phyloP scores from a whole-genome alignment of 2,113 vertebrate genomes.

The Ovibos moschatus region DNA sequence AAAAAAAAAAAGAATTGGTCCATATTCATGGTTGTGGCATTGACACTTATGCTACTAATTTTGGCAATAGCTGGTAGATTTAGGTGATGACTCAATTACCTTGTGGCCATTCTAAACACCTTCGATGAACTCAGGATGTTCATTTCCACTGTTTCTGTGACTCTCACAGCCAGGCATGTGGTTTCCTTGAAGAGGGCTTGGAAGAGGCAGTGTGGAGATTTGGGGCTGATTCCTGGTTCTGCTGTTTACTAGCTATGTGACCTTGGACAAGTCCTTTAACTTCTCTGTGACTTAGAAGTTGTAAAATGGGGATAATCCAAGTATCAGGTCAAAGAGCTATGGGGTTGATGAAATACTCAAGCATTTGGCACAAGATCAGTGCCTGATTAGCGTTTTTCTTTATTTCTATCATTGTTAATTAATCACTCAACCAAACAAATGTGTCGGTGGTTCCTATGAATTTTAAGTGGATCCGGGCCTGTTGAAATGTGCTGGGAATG shows the following conservation, averaged over 20 bases:
- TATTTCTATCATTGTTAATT: background rate
- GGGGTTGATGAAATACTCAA: background rate
- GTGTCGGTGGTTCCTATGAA: background rate
- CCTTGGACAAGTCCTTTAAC: background rate
- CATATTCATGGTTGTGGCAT: background rate
- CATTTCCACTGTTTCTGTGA: background rate
- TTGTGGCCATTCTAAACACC: background rate
- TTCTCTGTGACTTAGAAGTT: background rate
- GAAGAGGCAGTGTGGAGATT: background rate
- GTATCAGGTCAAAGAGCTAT: background rate
- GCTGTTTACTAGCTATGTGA: background rate
- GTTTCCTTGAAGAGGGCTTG: background rate
- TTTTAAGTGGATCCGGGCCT: background rate
- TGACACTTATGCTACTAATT: background rate
- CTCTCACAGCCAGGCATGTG: background rate
- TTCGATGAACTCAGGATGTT: background rate
- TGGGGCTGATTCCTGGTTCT: background rate
- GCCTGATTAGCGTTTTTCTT: background rate
- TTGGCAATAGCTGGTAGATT: background rate
- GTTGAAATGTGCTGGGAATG: background rate
- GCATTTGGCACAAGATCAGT: background rate
- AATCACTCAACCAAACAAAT: background rate
- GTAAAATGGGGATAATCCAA: background rate
- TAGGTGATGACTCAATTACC: too few species aligned
- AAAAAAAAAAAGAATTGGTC: background rate